These are phyloP conservation scores for Zygogramma bicolorata DNA, from an alignment of 2,888 invertebrate species.

Conservation along the genomic window DNA sequence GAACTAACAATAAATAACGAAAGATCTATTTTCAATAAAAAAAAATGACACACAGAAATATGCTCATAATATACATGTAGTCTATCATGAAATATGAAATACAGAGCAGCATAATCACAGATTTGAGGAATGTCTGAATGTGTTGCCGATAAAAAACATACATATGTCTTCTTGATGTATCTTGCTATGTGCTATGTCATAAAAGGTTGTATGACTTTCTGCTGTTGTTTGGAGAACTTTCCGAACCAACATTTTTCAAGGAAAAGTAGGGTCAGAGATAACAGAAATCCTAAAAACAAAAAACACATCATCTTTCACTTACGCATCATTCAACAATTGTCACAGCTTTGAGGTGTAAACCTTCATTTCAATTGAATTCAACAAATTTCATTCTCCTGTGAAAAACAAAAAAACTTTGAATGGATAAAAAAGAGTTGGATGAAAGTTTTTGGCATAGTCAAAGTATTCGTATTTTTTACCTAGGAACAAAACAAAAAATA, in stretches of 20 bases:
- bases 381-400: too few relatives aligned
- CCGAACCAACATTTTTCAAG: slow-evolving; percentile 68
- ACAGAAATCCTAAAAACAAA: slow-evolving; percentile 68
- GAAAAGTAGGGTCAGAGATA: slow-evolving; percentile 66
- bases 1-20: too few relatives aligned
- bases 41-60: too few relatives aligned
- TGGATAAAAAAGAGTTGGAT: too few relatives aligned
- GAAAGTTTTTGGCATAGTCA: too few relatives aligned
- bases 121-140: too few relatives aligned
- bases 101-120: neutral
- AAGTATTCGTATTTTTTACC: slow-evolving; percentile 69
- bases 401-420: too few relatives aligned
- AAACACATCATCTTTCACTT: slow-evolving; percentile 15
- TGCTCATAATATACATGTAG: neutral
- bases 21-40: too few relatives aligned
- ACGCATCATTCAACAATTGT: neutral
- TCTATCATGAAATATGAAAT: neutral
- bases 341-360: neutral
- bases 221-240: slow-evolving; percentile 64
- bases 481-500: slow-evolving; percentile 85
- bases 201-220: slow-evolving; percentile 70
- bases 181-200: too few relatives aligned
- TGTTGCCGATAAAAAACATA: neutral
- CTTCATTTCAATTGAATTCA: neutral
- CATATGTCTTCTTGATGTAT: neutral